Base-by-base conservation (phyloP, 2,888 invertebrate species). In the Aradus depressus region DNA sequence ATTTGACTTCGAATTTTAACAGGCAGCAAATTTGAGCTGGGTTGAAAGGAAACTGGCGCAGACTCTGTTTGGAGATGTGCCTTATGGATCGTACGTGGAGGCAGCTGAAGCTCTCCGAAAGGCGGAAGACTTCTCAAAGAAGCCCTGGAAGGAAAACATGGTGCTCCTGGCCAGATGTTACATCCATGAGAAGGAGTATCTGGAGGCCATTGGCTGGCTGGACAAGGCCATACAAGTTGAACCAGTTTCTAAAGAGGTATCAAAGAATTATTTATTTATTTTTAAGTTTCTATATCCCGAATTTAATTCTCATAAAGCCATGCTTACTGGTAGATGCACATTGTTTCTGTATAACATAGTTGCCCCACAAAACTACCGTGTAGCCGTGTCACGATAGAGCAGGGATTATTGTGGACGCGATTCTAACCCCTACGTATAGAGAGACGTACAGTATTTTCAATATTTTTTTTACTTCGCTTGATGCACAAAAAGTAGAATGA, bases 21-120 rank as follows among this genome's bases (percentile, higher is more conserved):
- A 75, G 75, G 73, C 76, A 12, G 73, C 78, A 39, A 68, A 67
- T 61, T 66, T 80, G 56, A 69, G 72, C 26, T 82, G 81, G 80
- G 64, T 80, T 48, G 81, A 84, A 63, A 71, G 77, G 54, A 77
- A 75, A 67, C 64, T 79, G 12, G 83, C 83, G 4, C 66, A 76
- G 4, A 72, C 80, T 4, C 63, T 84, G 26, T 80, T 76, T 66
- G 75, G 75, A 2, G 73, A 76, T 51, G 74, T 77, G n/a, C 81
- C 81, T 6, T 68, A 66, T 51, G 72, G 76, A 2, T 75, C 77
- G 1, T 72, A 73, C 49, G 70, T 75, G 38, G 81, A 83, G 55
- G 80, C 83, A 2, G 66, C 80, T 22, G 61, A 65, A 14, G 67
- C 73, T 60, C 75, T 79, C 55, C 58, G 72, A 50, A 65, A 70